These are phyloP conservation scores for Harpalus rubripes DNA, from an alignment of 2,888 invertebrate species.

Conservation along the genomic window DNA sequence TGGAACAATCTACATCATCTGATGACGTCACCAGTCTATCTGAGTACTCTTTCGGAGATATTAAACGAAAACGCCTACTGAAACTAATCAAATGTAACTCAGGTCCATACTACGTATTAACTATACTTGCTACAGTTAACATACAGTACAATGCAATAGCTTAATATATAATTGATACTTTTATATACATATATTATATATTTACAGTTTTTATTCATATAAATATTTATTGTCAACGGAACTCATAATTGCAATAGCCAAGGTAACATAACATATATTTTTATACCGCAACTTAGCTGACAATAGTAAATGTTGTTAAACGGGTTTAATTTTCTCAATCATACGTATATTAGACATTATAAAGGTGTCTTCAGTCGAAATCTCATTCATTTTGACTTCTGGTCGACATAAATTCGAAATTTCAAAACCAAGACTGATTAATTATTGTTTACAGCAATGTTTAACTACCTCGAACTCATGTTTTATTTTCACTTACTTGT, in stretches of 20 bases:
- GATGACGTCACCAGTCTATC: no score
- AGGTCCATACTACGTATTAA: slow-evolving; percentile 52
- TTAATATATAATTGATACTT: slow-evolving; percentile 59
- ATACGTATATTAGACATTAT: slow-evolving; percentile 7
- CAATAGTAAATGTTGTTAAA: slow-evolving; percentile 51
- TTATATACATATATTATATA: slow-evolving; percentile 60
- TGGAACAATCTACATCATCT: no score
- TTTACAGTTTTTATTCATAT: slow-evolving; percentile 61
- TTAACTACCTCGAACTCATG: slow-evolving; percentile 22
- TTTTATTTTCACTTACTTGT: slow-evolving; percentile 36
- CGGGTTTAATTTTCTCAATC: slow-evolving; percentile 33
- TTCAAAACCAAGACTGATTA: slow-evolving; percentile 47
- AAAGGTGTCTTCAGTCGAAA: slow-evolving; percentile 33
- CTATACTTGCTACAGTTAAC: slow-evolving; percentile 47
- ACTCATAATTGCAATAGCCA: slow-evolving; percentile 58
- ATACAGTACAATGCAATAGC: slow-evolving; percentile 61
- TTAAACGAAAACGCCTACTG: no score
- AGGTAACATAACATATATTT: slow-evolving; percentile 53
- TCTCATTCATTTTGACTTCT: slow-evolving; percentile 35
- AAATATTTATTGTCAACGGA: slow-evolving; percentile 58
- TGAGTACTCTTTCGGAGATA: no score
- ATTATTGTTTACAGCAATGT: slow-evolving; percentile 48
- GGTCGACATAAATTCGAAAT: slow-evolving; percentile 41
- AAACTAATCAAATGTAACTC: slow-evolving; percentile 61
- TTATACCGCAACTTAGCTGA: slow-evolving; percentile 54